Evolutionary conservation across 2,113 vertebrate genomes (phyloP).

Genomic region (Chamaea fasciata): DNA sequence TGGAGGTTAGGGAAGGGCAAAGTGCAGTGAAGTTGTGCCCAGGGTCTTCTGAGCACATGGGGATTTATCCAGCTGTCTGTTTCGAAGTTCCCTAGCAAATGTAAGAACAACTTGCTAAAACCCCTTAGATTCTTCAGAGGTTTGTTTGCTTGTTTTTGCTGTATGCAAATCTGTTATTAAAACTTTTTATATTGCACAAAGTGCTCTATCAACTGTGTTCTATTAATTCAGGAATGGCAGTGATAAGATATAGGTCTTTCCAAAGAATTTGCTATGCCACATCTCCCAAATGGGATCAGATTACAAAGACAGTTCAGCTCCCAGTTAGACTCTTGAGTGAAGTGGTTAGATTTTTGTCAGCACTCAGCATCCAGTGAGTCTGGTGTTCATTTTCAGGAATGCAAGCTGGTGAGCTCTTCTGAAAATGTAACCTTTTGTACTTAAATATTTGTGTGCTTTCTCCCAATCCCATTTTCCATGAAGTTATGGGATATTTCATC

Average conservation of each 20-base stretch:
- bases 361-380: background rate
- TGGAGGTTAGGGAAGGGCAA: background rate
- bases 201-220: background rate
- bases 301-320: slow-evolving; percentile 33
- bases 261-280: slow-evolving; percentile 14
- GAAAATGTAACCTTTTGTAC: slow-evolving; percentile 30
- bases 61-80: background rate
- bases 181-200: background rate
- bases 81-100: background rate
- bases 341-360: slow-evolving; percentile 36
- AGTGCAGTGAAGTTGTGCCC: background rate
- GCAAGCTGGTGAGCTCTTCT: background rate
- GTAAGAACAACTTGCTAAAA: background rate
- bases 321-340: background rate
- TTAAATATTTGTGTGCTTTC: slow-evolving; percentile 23
- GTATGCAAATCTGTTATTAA: background rate
- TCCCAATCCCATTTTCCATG: background rate
- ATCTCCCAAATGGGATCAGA: background rate
- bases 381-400: slow-evolving; percentile 41
- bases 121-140: accelerated
- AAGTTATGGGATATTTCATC: background rate
- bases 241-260: slow-evolving; percentile 18
- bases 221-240: slow-evolving; percentile 4
- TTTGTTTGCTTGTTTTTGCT: background rate
- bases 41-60: background rate